Conservation (phyloP, 2,888 invertebrate species). For the Parnassius orleans region DNA sequence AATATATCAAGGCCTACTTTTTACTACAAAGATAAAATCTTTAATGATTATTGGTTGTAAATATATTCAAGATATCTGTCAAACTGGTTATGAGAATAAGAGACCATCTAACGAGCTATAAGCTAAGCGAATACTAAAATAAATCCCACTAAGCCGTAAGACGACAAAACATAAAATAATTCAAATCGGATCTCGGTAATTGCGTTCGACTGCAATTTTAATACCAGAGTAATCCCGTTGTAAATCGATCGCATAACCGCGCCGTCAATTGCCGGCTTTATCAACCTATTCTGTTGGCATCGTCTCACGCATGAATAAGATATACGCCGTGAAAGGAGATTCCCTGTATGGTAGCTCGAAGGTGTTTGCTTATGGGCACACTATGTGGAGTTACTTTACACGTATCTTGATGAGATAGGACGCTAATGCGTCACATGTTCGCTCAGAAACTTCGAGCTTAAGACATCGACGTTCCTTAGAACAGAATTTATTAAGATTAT, state of each 20-base stretch:
- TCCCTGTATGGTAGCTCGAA: slow-evolving; percentile 35
- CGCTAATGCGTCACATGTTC: slow-evolving; percentile 29
- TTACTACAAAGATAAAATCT: slow-evolving; percentile 13
- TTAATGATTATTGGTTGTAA: slow-evolving; percentile 19
- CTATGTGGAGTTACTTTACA: slow-evolving; percentile 28
- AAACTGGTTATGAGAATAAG: slow-evolving; percentile 23
- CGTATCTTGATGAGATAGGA: slow-evolving; percentile 50
- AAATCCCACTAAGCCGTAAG: slow-evolving; percentile 24
- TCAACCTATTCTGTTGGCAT: slow-evolving; percentile 43
- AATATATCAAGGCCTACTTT: slow-evolving; percentile 10
- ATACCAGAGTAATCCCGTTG: slow-evolving; percentile 24
- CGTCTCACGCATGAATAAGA: slow-evolving; percentile 52
- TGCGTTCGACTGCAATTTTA: slow-evolving; percentile 29
- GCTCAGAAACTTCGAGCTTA: slow-evolving; percentile 23
- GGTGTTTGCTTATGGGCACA: slow-evolving; percentile 39
- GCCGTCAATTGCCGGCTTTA: slow-evolving; percentile 28
- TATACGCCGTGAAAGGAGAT: slow-evolving; percentile 50
- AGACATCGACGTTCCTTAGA: slow-evolving; percentile 18
- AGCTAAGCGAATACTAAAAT: slow-evolving; percentile 22
- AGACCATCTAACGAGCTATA: slow-evolving; percentile 21
- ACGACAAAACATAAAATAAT: slow-evolving; percentile 28
- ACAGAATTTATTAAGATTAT: background rate
- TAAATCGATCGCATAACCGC: slow-evolving; percentile 23
- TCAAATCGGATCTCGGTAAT: slow-evolving; percentile 24
- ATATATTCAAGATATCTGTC: slow-evolving; percentile 19